Evolutionary conservation across 2,888 invertebrate species (phyloP).

Genomic region (Idaea straminata): DNA sequence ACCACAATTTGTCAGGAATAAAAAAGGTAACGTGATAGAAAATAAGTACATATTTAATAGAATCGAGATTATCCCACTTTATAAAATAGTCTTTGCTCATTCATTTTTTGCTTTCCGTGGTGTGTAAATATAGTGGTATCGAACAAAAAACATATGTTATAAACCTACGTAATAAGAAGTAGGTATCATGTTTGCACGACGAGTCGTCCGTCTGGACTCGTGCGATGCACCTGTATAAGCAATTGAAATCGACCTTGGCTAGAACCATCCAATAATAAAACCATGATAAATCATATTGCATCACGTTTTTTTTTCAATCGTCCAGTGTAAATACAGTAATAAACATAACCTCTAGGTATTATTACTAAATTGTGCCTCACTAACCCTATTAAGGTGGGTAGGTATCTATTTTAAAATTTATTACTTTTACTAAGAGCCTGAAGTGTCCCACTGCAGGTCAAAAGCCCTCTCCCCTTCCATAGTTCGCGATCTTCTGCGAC

Average conservation of each 20-base stretch:
- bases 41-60: background rate
- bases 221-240: conserved; percentile 46
- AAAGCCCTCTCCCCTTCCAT: no score
- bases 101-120: background rate
- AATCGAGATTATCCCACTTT: no score
- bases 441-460: no score
- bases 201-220: conserved; percentile 23
- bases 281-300: conserved; percentile 12
- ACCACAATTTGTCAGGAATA: no score
- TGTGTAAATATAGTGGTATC: background rate
- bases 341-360: conserved; percentile 5
- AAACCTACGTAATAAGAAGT: conserved; percentile 16
- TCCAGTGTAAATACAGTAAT: conserved; percentile 7
- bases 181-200: conserved; percentile 24
- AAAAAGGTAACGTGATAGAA: background rate
- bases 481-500: no score
- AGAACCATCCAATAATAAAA: conserved; percentile 26
- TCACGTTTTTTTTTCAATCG: conserved; percentile 13
- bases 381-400: background rate
- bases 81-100: no score
- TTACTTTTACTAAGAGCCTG: no score
- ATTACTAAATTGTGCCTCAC: conserved; percentile 5
- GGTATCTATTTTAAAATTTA: background rate
- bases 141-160: conserved; percentile 21
- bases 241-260: conserved; percentile 46